Conservation (phyloP, 2,113 vertebrate species). For the Carassius carassius region DNA sequence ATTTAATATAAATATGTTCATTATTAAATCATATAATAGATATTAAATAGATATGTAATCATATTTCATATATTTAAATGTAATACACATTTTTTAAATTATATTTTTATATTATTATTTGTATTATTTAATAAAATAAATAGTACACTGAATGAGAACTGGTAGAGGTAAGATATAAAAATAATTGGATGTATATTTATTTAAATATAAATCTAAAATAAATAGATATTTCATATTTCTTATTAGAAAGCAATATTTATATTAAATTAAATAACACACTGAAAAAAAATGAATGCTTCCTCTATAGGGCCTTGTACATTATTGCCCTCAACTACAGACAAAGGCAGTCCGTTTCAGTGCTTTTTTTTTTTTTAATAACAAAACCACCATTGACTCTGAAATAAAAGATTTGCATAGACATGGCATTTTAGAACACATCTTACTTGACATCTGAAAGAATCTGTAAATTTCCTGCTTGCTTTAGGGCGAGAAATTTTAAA, state of each 20-base stretch:
- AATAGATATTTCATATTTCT: neutral
- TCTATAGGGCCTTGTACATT: neutral
- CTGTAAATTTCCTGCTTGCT: neutral
- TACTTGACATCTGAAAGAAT: neutral
- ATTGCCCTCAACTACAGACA: neutral
- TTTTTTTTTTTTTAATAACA: neutral
- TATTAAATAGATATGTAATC: neutral
- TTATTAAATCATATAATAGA: neutral
- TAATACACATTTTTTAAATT: neutral
- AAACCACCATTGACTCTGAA: neutral
- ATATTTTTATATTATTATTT: neutral
- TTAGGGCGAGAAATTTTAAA: neutral
- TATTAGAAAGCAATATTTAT: neutral
- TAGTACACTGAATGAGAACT: neutral
- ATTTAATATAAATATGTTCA: neutral
- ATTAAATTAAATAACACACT: neutral
- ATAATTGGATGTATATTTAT: neutral
- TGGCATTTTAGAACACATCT: neutral
- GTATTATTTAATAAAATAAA: neutral
- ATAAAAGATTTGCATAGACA: neutral
- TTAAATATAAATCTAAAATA: neutral
- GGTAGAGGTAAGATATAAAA: neutral
- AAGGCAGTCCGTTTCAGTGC: neutral
- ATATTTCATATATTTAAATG: neutral
- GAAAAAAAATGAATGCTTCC: neutral